Evolutionary conservation across 2,797 vertebrate species (phyloP), one percentile per base, ranked within the genome.

Genomic region (Hoplostethus mediterraneus): DNA sequence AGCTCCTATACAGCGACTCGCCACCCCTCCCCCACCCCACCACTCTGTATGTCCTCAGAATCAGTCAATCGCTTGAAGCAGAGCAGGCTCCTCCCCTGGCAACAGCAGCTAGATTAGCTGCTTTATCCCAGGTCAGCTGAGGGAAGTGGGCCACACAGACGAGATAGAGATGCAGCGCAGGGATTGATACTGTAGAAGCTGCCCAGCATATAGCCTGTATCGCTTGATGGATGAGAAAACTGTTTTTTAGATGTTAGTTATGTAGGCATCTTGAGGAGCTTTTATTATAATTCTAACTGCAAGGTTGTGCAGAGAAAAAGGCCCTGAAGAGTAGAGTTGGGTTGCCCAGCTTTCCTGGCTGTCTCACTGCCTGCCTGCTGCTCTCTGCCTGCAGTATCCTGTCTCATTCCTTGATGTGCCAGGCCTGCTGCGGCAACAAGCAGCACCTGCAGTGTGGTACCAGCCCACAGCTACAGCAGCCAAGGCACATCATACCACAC

Each of bases 81-180:
- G 67, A 79, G 85, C 81, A 89, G 88, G 85, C 91, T 85, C 91
- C 92, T 90, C 89, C 90, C 90, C 77, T 87, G 87, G 86, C 87
- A 92, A 90, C 90, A 86, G 86, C 86, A 77, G 88, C 71, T 84
- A 90, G 91, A 92, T 91, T 90, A 90, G 87, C 87, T 87, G 89
- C 81, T 89, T 92, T 90, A 92, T 93, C 87, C 90, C 70, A 77
- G 92, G 92, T 93, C 89, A 92, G 89, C 76, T 91, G 71, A 90
- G 92, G 91, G 80, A 93, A 93, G 82, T 93, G 90, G 91, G 93
- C 87, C 92, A 93, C 80, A 70, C 71, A 79, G 79, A 76, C 72
- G 58, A 74, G 77, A 84, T 64, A 69, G 48, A 72, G 73, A 61
- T 69, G 78, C 67, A 75, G 69, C 54, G 33, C 30, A 31, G 58